Conservation (phyloP, 2,113 vertebrate genomes). For the Channa maculata region DNA sequence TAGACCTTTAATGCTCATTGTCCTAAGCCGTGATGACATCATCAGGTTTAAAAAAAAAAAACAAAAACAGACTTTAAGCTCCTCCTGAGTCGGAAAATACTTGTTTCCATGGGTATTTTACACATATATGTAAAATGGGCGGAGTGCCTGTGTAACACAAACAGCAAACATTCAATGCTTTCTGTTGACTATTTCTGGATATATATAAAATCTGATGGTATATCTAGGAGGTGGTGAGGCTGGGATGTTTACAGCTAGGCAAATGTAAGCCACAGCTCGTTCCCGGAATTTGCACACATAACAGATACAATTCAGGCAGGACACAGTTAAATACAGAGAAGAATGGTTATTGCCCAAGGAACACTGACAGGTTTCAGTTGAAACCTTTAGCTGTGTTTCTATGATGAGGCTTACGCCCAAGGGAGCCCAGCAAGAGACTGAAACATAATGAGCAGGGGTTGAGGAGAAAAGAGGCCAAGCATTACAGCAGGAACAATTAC, state of each 20-base stretch:
- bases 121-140: too few relatives aligned
- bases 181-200: too few relatives aligned
- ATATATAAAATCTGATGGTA: neutral
- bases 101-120: too few relatives aligned
- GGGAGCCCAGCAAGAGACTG: conserved; percentile 34
- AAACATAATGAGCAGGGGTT: conserved; percentile 4
- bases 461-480: conserved; percentile 34
- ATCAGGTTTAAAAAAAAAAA: too few relatives aligned
- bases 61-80: too few relatives aligned
- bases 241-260: conserved; percentile 38
- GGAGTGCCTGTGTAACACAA: too few relatives aligned
- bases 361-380: conserved; percentile 26
- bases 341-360: conserved; percentile 5
- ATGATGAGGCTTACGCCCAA: conserved; percentile 36
- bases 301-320: conserved; percentile 31
- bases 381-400: conserved; percentile 1
- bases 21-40: too few relatives aligned
- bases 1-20: neutral
- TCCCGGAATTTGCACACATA: conserved; percentile 51
- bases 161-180: too few relatives aligned
- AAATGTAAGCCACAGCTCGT: conserved; percentile 41
- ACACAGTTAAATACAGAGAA: conserved; percentile 1
- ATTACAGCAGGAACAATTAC: conserved; percentile 54
- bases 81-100: too few relatives aligned
- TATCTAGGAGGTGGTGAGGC: neutral